These are phyloP conservation scores for Orgyia antiqua DNA, from an alignment of 2,888 invertebrate genomes.

Conservation along the genomic window DNA sequence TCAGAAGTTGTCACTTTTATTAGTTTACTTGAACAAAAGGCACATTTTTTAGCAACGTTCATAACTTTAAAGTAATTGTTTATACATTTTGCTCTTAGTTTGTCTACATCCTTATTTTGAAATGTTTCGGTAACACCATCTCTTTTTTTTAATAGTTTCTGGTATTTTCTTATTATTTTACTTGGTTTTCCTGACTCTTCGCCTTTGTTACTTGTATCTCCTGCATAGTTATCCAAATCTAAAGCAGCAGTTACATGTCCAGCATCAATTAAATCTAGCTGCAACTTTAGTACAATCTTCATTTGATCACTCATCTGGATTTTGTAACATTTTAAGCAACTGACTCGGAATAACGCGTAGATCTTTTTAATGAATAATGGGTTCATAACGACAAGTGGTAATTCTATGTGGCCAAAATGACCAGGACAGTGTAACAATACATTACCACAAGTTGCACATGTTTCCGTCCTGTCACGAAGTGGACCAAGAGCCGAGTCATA, in stretches of 20 bases:
- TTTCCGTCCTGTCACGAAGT: conserved; percentile 79
- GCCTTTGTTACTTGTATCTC: conserved; percentile 46
- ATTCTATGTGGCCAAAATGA: conserved; percentile 95
- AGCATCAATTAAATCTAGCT: conserved; percentile 83
- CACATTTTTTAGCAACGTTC: conserved; percentile 67
- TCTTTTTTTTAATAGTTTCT: conserved; percentile 46
- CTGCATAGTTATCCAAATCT: conserved; percentile 75
- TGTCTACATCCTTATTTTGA: conserved; percentile 70
- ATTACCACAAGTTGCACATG: conserved; percentile 89
- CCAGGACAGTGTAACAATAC: conserved; percentile 86
- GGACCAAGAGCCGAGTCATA: conserved; percentile 92
- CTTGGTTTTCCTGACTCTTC: conserved; percentile 60
- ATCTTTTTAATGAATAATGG: conserved; percentile 91
- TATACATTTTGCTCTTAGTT: conserved; percentile 61
- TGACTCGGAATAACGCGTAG: conserved; percentile 80
- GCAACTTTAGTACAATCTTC: conserved; percentile 80
- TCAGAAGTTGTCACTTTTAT: conserved; percentile 78
- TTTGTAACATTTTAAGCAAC: conserved; percentile 84
- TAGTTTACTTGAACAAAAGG: conserved; percentile 71
- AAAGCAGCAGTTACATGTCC: conserved; percentile 86
- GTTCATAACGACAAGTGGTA: conserved; percentile 93
- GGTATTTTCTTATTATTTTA: conserved; percentile 59
- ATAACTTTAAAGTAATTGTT: conserved; percentile 64
- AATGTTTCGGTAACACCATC: conserved; percentile 50
- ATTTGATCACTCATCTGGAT: conserved; percentile 78